Percentiles rank a stretch among this genome's conserved stretches.
Evolutionary conservation across 2,888 invertebrate species (phyloP).

Genomic region (Arctia plantaginis): DNA sequence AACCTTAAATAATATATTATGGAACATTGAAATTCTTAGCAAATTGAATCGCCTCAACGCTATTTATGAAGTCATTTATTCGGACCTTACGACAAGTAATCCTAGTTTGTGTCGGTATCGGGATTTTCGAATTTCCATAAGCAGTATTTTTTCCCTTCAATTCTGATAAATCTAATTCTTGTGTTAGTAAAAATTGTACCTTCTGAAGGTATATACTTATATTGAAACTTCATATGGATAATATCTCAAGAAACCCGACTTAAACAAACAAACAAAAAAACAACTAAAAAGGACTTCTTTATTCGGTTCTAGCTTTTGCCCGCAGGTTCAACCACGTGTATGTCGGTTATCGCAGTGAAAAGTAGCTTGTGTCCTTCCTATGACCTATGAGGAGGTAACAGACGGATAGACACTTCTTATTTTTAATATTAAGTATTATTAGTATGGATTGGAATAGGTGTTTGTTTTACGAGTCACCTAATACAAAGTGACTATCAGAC

Average conservation of each 20-base stretch:
- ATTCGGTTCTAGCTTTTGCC: too few species aligned
- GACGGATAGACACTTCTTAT: too few species aligned
- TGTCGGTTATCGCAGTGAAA: too few species aligned
- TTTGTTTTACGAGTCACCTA: too few species aligned
- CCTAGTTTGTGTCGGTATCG: conserved; percentile 60
- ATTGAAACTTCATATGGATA: neutral
- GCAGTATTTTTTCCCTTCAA: conserved; percentile 51
- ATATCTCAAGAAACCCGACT: neutral
- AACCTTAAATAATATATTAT: conserved; percentile 42
- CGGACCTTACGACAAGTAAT: conserved; percentile 57
- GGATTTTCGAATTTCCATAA: conserved; percentile 59
- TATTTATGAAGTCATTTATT: conserved; percentile 61
- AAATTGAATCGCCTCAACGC: conserved; percentile 57
- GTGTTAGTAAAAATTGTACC: conserved; percentile 21
- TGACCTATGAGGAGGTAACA: too few species aligned
- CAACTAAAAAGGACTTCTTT: neutral
- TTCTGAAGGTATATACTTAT: conserved; percentile 16
- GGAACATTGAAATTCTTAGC: conserved; percentile 49
- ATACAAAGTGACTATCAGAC: too few species aligned
- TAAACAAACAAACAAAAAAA: neutral
- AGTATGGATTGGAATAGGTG: neutral
- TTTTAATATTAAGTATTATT: too few species aligned
- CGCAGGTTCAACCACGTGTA: too few species aligned
- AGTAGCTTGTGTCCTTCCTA: too few species aligned
- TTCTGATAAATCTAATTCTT: conserved; percentile 39